Evolutionary conservation across 2,888 invertebrate genomes (phyloP).

Genomic region (Amorpha juglandis): DNA sequence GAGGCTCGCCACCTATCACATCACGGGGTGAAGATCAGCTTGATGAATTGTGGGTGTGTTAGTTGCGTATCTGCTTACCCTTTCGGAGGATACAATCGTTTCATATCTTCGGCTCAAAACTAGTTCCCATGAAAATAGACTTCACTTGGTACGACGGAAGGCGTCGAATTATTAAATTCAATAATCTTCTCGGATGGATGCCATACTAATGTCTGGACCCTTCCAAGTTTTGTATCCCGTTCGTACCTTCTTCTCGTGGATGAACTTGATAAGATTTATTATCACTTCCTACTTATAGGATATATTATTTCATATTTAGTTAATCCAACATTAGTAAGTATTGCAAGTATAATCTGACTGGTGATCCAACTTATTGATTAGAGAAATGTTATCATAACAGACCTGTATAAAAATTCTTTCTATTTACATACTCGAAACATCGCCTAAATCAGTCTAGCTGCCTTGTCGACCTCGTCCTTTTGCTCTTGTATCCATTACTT

Average conservation of each 20-base stretch:
- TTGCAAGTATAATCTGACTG: slow-evolving; percentile 39
- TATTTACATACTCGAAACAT: slow-evolving; percentile 1
- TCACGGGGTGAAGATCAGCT: no score
- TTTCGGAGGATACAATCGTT: no score
- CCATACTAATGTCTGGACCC: not conserved
- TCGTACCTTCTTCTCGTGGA: slow-evolving; percentile 24
- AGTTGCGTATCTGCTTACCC: no score
- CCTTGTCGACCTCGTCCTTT: slow-evolving; percentile 5
- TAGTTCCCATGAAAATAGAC: not conserved
- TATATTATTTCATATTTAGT: slow-evolving; percentile 46
- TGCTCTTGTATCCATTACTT: slow-evolving; percentile 17
- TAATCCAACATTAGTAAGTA: slow-evolving; percentile 41
- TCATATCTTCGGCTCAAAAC: not conserved
- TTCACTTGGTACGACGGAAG: not conserved
- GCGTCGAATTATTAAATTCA: slow-evolving; percentile 7
- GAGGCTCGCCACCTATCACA: no score
- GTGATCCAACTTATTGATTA: slow-evolving; percentile 36
- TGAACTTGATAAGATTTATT: slow-evolving; percentile 43
- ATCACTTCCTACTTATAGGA: slow-evolving; percentile 42
- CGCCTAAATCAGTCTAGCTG: slow-evolving; percentile 7
- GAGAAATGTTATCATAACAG: slow-evolving; percentile 4
- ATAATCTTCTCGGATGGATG: not conserved
- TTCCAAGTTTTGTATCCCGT: no score
- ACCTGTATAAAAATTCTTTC: slow-evolving; percentile 8
- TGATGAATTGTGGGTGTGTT: no score